Evolutionary conservation across 92 coral and sea anemone species (phyloP).

Genomic region (Meandrina meandrites): DNA sequence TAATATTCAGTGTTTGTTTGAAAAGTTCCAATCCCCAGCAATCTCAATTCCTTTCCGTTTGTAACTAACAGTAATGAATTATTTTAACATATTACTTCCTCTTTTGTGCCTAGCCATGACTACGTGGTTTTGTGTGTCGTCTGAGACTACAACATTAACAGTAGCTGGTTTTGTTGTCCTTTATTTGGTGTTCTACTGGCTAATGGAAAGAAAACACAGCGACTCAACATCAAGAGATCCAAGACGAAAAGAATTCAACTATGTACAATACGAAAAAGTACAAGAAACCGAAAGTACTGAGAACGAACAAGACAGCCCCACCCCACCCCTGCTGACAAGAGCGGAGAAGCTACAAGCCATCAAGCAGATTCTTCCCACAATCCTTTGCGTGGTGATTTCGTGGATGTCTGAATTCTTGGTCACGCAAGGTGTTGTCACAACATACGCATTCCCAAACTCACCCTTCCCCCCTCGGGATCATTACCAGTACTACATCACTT

Average conservation of each 20-base stretch:
- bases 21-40: background rate
- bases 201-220: constrained; percentile 65
- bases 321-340: constrained; percentile 36
- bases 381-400: constrained; percentile 52
- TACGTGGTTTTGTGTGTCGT: constrained; percentile 59
- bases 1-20: too few species aligned
- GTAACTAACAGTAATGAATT: background rate
- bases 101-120: constrained; percentile 49
- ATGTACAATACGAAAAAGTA: constrained; percentile 39
- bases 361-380: constrained; percentile 40
- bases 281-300: constrained; percentile 8
- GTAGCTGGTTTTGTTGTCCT: constrained; percentile 54
- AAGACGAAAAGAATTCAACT: background rate
- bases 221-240: background rate
- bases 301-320: background rate
- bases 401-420: constrained; percentile 64
- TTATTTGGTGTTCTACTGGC: constrained; percentile 36
- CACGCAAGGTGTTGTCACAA: constrained; percentile 59
- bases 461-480: constrained; percentile 71
- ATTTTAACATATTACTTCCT: background rate
- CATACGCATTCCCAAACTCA: constrained; percentile 62
- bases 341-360: constrained; percentile 46
- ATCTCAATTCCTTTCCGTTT: background rate
- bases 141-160: constrained; percentile 51
- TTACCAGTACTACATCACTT: constrained; percentile 59